Percentiles rank a stretch among this genome's conserved stretches.
Evolutionary conservation across 2,888 invertebrate genomes (phyloP).

Genomic region (Brachyopa scutellaris): DNA sequence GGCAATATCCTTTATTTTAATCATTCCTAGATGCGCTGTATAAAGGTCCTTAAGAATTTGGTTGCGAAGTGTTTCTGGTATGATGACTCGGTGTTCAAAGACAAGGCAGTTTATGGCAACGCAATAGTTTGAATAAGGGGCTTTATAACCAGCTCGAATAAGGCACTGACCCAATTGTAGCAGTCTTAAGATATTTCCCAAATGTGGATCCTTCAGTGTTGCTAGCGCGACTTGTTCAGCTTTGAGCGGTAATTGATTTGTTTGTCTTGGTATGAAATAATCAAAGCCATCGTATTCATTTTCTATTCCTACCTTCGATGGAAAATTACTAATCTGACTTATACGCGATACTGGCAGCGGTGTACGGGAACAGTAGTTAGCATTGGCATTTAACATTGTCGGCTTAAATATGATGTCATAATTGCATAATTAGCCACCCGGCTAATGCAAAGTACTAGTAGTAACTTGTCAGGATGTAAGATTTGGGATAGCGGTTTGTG

Average conservation of each 20-base stretch:
- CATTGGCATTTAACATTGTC: constrained; percentile 9
- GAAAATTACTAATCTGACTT: constrained; percentile 30
- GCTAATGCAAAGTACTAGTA: constrained; percentile 46
- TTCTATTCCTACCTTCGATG: constrained; percentile 55
- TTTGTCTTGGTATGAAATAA: constrained; percentile 56
- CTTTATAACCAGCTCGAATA: not conserved
- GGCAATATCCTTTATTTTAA: constrained; percentile 23
- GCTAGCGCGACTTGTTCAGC: constrained; percentile 38
- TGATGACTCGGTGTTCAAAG: too few relatives aligned
- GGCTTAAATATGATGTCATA: constrained; percentile 14
- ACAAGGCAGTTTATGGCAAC: too few relatives aligned
- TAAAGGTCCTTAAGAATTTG: constrained; percentile 39
- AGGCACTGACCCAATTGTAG: constrained; percentile 37
- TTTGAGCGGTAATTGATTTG: constrained; percentile 58
- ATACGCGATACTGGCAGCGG: not conserved
- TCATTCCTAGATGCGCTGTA: constrained; percentile 40
- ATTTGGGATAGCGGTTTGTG: constrained; percentile 48
- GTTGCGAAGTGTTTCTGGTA: too few relatives aligned
- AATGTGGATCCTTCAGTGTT: constrained; percentile 40
- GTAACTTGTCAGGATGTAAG: constrained; percentile 32
- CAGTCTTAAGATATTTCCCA: constrained; percentile 49
- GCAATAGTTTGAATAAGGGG: not conserved
- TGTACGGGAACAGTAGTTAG: not conserved
- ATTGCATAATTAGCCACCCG: constrained; percentile 49
- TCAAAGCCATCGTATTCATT: constrained; percentile 50